A percentile compares a stretch with the other conserved stretches of the same genome.
phyloP scores from a whole-genome alignment of 2,797 vertebrate genomes.

The Carduelis carduelis region DNA sequence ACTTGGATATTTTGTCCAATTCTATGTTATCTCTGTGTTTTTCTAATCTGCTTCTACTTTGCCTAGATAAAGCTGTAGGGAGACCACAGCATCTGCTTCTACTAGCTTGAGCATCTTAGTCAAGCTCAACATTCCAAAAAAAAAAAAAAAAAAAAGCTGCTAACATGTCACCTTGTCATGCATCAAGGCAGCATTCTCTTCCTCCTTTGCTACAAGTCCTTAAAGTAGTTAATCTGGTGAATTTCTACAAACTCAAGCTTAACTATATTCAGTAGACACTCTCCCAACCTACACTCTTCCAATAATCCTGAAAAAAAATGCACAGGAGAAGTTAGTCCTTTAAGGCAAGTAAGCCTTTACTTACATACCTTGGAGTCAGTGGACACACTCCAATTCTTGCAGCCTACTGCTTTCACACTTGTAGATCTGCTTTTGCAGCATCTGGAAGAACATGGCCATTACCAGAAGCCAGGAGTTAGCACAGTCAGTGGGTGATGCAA shows the following conservation, averaged over 20 bases:
- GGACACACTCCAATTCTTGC: neutral
- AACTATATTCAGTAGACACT: neutral
- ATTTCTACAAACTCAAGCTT: neutral
- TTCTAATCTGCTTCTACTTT: neutral
- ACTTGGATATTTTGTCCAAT: neutral
- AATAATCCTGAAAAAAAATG: neutral
- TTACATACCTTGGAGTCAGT: neutral
- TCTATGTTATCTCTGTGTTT: neutral
- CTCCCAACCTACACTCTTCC: neutral
- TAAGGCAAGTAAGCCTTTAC: neutral
- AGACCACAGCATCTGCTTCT: neutral
- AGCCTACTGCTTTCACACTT: neutral
- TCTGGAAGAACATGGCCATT: neutral
- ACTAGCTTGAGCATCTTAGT: neutral
- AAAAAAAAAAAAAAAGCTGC: neutral
- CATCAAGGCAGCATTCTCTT: neutral
- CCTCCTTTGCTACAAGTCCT: neutral
- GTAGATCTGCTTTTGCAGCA: neutral
- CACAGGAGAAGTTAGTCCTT: neutral
- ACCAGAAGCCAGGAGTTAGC: neutral
- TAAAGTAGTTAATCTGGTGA: neutral
- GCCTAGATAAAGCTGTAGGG: neutral
- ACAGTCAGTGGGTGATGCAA: neutral
- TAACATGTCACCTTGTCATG: neutral
- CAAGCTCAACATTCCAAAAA: neutral